Evolutionary conservation across 2,888 invertebrate species (phyloP), one percentile per base, ranked within the genome.

Genomic region (Dryococelus australis): DNA sequence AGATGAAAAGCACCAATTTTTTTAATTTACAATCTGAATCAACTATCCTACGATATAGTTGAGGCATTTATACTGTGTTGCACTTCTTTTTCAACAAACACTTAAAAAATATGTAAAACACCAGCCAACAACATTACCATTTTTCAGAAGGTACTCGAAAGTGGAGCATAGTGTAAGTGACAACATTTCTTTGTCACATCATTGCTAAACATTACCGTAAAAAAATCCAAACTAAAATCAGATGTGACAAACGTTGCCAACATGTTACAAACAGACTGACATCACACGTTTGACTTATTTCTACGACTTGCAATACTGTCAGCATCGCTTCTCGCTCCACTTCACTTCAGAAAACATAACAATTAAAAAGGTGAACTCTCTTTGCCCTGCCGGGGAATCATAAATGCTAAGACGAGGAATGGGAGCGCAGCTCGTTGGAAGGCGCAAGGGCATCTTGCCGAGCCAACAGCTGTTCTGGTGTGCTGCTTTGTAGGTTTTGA

Each of bases 371-470:
- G 65, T 65, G 27, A 65, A 83, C 83, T 35, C 35, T 24, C 83
- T 83, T 35, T 35, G 43, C 83, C 28, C 83, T 28, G 83, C 83
- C 43, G 78, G 53, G n/a, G 20, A 79, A 47, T 88, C 87, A 88
- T 85, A 84, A 87, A 26, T 87, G 89, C 89, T 89, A 89, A 87
- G 89, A 89, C n/a, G 89, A 87, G 20, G 89, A 86, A 10, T 86
- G 88, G 43, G 81, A 86, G n/a, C 87, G 86, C 35, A 86, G 43
- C 35, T 86, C 88, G 43, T 80, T 83, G 35, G 85, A 87, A 80
- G 86, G 53, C 26, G 51, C 26, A 43, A 87, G 85, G 16, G 81
- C 8, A 6, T 47, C 47, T 47, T 47, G 47, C 47, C 47, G 47
- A 20, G 65, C 65, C 0, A 65, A 65, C 65, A 65, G n/a, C n/a